These are phyloP conservation scores for Acanthornis magna DNA, from an alignment of 2,797 vertebrate genomes.

Conservation along the genomic window DNA sequence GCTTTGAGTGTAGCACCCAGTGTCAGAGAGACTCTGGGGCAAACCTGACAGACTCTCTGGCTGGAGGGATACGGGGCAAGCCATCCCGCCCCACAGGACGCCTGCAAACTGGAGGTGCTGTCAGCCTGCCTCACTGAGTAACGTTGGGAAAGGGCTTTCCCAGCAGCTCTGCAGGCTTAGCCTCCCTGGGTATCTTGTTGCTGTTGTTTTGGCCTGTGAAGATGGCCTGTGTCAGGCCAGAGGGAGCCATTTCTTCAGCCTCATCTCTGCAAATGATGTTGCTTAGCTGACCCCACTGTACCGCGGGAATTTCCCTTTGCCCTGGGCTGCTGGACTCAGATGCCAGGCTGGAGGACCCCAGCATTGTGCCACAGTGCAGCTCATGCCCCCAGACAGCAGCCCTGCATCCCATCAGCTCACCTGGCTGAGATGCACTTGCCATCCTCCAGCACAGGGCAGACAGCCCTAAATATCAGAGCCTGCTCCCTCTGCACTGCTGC, in stretches of 20 bases:
- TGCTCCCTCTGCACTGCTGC: not conserved
- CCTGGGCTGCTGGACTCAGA: not conserved
- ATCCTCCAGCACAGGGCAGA: not conserved
- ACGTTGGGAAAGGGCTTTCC: not conserved
- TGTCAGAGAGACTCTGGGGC: rapidly evolving
- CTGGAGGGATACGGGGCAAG: not conserved
- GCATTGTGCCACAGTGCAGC: too few species aligned
- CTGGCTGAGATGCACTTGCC: not conserved
- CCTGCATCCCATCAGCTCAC: not conserved
- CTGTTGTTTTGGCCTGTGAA: not conserved
- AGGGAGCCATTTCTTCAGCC: not conserved
- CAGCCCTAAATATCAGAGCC: not conserved
- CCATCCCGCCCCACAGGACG: rapidly evolving
- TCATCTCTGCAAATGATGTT: not conserved
- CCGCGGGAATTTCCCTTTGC: not conserved
- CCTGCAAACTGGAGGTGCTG: not conserved
- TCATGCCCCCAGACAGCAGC: rapidly evolving
- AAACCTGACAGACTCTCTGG: not conserved
- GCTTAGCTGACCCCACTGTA: rapidly evolving
- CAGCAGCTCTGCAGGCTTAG: not conserved
- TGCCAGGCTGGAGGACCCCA: not conserved
- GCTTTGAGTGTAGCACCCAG: not conserved
- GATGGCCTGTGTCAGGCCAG: not conserved
- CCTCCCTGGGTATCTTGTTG: not conserved
- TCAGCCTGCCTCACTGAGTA: rapidly evolving